Evolutionary conservation across 2,888 invertebrate genomes (phyloP).

Genomic region (Pterobdella sp.): DNA sequence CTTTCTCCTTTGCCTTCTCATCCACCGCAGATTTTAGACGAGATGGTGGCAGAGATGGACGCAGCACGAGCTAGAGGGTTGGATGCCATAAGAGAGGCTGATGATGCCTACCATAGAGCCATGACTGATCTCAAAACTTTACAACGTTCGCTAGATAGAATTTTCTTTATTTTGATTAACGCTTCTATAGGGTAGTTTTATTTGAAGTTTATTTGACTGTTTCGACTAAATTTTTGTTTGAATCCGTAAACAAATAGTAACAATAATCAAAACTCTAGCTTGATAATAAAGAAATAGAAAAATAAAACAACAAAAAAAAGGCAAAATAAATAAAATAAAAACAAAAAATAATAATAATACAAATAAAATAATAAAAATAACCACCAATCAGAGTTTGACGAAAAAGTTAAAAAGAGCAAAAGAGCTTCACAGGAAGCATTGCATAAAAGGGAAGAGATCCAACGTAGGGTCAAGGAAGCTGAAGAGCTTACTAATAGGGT

Average conservation of each 20-base stretch:
- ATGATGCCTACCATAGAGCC: constrained; percentile 6
- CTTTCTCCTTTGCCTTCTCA: neutral
- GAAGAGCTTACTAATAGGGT: constrained; percentile 58
- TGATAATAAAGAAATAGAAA: too few species aligned
- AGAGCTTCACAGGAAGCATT: constrained; percentile 71
- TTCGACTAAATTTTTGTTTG: neutral
- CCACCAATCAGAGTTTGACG: constrained; percentile 63
- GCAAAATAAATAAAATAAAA: too few species aligned
- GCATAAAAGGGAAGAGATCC: constrained; percentile 66
- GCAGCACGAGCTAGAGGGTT: neutral
- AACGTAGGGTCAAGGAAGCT: constrained; percentile 64
- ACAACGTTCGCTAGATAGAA: neutral
- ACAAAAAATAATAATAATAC: neutral
- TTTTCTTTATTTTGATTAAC: neutral
- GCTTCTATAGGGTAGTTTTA: neutral
- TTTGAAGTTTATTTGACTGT: neutral
- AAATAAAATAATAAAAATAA: neutral
- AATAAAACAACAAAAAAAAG: too few species aligned
- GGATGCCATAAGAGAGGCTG: neutral
- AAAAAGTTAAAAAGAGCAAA: constrained; percentile 76
- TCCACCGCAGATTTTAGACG: constrained; percentile 11
- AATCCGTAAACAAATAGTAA: too few species aligned
- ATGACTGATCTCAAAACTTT: neutral
- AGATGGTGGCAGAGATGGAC: constrained; percentile 16
- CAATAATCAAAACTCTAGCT: too few species aligned